These are phyloP conservation scores for Mormyrus proboscirostris DNA, from an alignment of 2,797 vertebrate species.

Conservation along the genomic window DNA sequence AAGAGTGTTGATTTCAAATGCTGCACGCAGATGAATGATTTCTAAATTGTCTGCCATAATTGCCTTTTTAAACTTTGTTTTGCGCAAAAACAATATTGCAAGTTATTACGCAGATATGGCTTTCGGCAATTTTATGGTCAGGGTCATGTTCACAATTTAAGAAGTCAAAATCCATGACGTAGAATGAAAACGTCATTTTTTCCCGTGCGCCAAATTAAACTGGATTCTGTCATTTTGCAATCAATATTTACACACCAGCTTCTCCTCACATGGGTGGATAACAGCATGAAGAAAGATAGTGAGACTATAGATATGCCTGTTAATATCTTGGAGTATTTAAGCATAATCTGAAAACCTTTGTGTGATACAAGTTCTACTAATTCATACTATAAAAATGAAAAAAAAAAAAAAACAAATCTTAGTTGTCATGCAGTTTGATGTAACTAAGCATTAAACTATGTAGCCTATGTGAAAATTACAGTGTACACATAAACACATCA, in stretches of 20 bases:
- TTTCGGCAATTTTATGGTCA: not conserved
- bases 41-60: constrained; percentile 7
- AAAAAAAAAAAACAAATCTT: not conserved
- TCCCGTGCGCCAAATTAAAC: not conserved
- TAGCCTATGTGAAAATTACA: not conserved
- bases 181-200: not conserved
- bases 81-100: constrained; percentile 5
- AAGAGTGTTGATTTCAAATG: constrained; percentile 15
- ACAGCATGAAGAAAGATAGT: not conserved
- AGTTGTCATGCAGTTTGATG: not conserved
- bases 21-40: not conserved
- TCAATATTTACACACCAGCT: not conserved
- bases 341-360: not conserved
- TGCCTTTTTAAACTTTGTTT: not conserved
- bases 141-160: not conserved
- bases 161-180: not conserved
- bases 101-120: not conserved
- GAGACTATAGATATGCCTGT: not conserved
- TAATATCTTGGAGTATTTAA: not conserved
- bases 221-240: not conserved
- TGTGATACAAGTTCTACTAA: not conserved
- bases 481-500: not conserved
- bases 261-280: not conserved
- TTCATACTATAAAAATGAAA: not conserved
- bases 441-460: not conserved